Evolutionary conservation across 2,888 invertebrate species (phyloP).

Genomic region (Mycogona germanica): DNA sequence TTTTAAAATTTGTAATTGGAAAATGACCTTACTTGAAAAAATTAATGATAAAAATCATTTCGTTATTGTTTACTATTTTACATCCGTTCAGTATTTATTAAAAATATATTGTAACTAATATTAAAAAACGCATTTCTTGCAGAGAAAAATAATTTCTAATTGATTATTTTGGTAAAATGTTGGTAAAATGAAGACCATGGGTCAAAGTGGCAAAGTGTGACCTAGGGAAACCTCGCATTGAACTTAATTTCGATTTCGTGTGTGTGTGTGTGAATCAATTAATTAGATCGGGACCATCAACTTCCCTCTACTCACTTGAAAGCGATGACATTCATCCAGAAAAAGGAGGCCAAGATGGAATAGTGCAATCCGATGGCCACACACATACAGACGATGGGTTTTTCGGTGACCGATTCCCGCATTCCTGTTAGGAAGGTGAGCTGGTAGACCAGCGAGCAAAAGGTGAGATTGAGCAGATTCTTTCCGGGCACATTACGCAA

Average conservation of each 20-base stretch:
- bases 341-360: constrained; percentile 32
- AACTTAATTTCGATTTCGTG: not conserved
- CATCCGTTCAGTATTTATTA: too few relatives aligned
- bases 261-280: not conserved
- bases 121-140: too few relatives aligned
- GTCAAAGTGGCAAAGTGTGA: too few relatives aligned
- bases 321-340: constrained; percentile 38
- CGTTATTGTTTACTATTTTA: too few relatives aligned
- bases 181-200: too few relatives aligned
- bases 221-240: not conserved
- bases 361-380: constrained; percentile 33
- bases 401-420: constrained; percentile 17
- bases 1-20: too few relatives aligned
- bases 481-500: constrained; percentile 34
- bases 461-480: constrained; percentile 33
- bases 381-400: constrained; percentile 26
- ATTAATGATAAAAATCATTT: too few relatives aligned
- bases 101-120: too few relatives aligned
- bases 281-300: not conserved
- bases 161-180: too few relatives aligned
- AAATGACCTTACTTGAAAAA: too few relatives aligned
- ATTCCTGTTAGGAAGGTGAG: constrained; percentile 29
- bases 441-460: constrained; percentile 31
- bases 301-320: constrained; percentile 21
- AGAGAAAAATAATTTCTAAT: too few relatives aligned